A percentile compares a stretch with the other conserved stretches of the same genome.
phyloP scores from a whole-genome alignment of 2,797 vertebrate genomes.

The Falco novaeseelandiae region DNA sequence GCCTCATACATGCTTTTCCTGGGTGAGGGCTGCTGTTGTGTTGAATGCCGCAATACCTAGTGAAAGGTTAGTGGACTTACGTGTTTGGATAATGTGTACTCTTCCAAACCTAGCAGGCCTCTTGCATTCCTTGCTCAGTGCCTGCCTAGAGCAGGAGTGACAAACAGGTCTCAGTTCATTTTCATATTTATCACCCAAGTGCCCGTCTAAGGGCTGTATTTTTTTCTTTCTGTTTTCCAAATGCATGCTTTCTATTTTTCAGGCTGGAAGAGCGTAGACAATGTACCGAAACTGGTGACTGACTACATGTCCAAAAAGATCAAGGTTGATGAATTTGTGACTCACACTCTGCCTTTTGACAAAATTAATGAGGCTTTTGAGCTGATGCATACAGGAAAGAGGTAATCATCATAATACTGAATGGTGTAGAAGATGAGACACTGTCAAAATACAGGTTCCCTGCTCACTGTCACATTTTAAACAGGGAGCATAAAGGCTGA shows the following conservation, averaged over 20 bases:
- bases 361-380: conserved; percentile 94
- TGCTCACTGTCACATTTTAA: background rate
- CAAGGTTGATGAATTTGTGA: conserved; percentile 96
- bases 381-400: conserved; percentile 90
- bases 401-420: conserved; percentile 73
- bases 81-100: background rate
- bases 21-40: background rate
- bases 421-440: background rate
- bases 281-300: conserved; percentile 89
- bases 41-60: background rate
- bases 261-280: conserved; percentile 98
- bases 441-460: background rate
- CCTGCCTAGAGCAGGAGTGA: background rate
- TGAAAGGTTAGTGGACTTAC: background rate
- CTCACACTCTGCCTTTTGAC: conserved; percentile 87
- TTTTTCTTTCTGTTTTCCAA: background rate
- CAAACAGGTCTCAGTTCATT: background rate
- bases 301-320: conserved; percentile 95
- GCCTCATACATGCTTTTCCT: background rate
- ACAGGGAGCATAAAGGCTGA: background rate
- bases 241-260: background rate
- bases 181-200: background rate
- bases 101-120: background rate
- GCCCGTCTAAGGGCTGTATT: background rate
- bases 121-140: background rate